phyloP scores from a whole-genome alignment of 2,113 vertebrate species.

The Urocolius indicus region DNA sequence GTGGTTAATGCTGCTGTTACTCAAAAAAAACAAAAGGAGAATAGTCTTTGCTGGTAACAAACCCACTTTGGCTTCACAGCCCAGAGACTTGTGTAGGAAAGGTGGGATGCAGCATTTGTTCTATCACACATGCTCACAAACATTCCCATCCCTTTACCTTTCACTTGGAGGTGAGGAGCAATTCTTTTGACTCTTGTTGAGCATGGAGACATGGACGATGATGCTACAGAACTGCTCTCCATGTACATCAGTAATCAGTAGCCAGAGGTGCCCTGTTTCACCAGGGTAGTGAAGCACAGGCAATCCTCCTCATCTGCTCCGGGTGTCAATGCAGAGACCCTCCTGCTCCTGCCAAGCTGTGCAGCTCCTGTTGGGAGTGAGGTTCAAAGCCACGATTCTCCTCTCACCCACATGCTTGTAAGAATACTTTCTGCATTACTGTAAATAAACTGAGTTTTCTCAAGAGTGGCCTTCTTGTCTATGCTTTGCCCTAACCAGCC shows the following conservation, averaged over 20 bases:
- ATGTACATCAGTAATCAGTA: rapidly evolving
- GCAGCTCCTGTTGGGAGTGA: background rate
- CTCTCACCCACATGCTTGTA: background rate
- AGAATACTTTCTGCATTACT: background rate
- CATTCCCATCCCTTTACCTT: background rate
- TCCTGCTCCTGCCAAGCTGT: background rate
- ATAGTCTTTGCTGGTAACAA: background rate
- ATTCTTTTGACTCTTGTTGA: background rate
- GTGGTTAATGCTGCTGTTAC: background rate
- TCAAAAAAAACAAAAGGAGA: background rate
- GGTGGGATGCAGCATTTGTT: background rate
- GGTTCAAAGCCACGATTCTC: background rate
- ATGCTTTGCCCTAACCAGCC: background rate
- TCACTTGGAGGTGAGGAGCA: background rate
- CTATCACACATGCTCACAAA: no score
- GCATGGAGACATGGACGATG: rapidly evolving
- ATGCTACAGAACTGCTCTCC: background rate
- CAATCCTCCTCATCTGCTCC: background rate
- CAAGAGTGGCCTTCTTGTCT: background rate
- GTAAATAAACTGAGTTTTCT: background rate
- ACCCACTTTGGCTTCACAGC: background rate
- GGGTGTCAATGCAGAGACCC: background rate
- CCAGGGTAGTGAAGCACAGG: background rate
- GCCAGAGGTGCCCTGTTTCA: background rate
- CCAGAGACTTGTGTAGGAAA: background rate